phyloP scores from a whole-genome alignment of 2,113 vertebrate genomes.

The Pangasianodon gigas region DNA sequence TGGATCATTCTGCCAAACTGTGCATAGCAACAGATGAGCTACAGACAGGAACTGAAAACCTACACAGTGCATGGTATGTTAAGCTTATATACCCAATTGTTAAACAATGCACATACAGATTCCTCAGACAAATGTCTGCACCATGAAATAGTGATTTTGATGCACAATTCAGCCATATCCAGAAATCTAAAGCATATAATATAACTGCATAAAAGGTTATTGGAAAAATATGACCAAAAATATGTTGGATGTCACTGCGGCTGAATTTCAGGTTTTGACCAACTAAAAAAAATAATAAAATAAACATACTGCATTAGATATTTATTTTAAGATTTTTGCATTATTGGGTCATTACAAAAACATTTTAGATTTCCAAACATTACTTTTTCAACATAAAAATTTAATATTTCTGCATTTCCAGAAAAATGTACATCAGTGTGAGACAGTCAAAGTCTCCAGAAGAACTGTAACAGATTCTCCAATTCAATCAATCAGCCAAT shows the following conservation, averaged over 20 bases:
- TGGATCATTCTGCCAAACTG: background rate
- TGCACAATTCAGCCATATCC: slow-evolving; percentile 18
- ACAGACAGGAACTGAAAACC: background rate
- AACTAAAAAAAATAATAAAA: background rate
- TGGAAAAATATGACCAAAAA: background rate
- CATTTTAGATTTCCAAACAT: background rate
- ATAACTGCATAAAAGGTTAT: background rate
- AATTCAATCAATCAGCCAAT: background rate
- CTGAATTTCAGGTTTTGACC: background rate
- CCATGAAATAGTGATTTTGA: slow-evolving; percentile 15
- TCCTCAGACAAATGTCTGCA: background rate
- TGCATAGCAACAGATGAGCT: background rate
- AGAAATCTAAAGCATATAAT: background rate
- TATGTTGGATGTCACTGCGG: background rate
- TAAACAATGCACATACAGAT: background rate
- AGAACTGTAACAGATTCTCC: background rate
- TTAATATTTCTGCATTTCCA: background rate
- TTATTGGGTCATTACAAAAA: background rate
- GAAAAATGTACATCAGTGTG: background rate
- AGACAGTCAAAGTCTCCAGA: background rate
- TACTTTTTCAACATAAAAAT: background rate
- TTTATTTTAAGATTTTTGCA: background rate
- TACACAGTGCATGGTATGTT: background rate
- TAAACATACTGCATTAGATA: background rate
- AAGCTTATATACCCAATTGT: background rate